These are phyloP conservation scores for Incurvaria masculella DNA, from an alignment of 2,888 invertebrate genomes.

Conservation along the genomic window DNA sequence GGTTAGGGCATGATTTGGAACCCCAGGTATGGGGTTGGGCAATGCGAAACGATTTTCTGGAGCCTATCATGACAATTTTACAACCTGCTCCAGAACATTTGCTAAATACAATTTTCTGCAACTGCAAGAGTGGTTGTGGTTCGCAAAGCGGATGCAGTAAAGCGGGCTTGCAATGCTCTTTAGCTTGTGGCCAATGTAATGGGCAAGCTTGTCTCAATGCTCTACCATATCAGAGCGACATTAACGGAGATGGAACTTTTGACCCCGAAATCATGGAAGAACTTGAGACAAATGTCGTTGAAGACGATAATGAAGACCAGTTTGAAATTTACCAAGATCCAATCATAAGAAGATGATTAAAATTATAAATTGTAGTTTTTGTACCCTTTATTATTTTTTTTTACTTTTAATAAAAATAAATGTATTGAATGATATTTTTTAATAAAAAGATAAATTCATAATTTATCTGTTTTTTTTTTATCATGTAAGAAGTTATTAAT, in stretches of 20 bases:
- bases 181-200: conserved; percentile 10
- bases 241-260: conserved; percentile 2
- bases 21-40: no score
- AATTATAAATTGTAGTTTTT: conserved; percentile 4
- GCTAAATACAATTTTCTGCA: conserved; percentile 11
- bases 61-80: no score
- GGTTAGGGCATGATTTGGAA: no score
- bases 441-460: no score
- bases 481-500: no score
- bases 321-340: no score
- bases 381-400: conserved; percentile 4
- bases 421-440: no score
- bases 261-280: conserved; percentile 4
- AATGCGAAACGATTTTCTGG: conserved; percentile 14
- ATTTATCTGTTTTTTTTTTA: no score
- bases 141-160: conserved; percentile 15
- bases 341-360: conserved; percentile 1
- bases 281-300: conserved; percentile 3
- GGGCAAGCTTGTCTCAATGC: conserved; percentile 8
- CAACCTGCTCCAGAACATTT: no score
- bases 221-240: conserved; percentile 1
- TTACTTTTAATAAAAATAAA: no score
- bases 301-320: conserved; percentile 21
- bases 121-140: no score
- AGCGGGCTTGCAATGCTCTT: conserved; percentile 18